These are phyloP conservation scores for Oreortyx pictus DNA, from an alignment of 2,797 vertebrate genomes.

Conservation along the genomic window DNA sequence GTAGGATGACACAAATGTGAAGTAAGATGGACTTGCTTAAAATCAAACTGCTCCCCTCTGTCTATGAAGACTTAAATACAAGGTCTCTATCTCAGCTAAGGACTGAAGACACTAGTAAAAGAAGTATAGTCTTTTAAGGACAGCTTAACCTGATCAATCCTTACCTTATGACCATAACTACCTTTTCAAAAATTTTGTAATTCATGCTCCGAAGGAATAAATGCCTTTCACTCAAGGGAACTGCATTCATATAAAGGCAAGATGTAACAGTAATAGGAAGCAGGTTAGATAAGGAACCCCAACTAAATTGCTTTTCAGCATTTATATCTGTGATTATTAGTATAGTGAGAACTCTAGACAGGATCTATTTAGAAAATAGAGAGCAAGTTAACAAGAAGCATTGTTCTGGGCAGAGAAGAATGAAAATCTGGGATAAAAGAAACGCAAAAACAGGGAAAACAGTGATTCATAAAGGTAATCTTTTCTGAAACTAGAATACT, in stretches of 20 bases:
- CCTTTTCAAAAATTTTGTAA: not conserved
- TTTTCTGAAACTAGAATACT: not conserved
- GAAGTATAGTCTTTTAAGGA: not conserved
- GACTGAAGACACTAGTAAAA: not conserved
- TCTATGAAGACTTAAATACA: not conserved
- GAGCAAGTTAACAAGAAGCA: not conserved
- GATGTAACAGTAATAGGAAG: not conserved
- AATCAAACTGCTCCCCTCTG: not conserved
- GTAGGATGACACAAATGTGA: not conserved
- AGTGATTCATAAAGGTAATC: not conserved
- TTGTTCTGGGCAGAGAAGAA: not conserved
- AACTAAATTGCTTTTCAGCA: not conserved
- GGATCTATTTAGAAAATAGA: not conserved
- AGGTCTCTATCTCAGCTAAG: not conserved
- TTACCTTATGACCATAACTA: not conserved
- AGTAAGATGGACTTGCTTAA: not conserved
- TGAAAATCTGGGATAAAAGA: not conserved
- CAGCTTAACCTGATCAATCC: not conserved
- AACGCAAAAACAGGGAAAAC: accelerated
- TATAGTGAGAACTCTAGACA: not conserved
- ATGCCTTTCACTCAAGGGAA: not conserved
- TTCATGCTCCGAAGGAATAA: not conserved
- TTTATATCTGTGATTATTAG: not conserved
- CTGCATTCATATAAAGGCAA: not conserved
- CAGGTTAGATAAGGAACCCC: not conserved